Evolutionary conservation across 2,888 invertebrate genomes (phyloP), one percentile per base, ranked within the genome.

Genomic region (Ametastegia equiseti): DNA sequence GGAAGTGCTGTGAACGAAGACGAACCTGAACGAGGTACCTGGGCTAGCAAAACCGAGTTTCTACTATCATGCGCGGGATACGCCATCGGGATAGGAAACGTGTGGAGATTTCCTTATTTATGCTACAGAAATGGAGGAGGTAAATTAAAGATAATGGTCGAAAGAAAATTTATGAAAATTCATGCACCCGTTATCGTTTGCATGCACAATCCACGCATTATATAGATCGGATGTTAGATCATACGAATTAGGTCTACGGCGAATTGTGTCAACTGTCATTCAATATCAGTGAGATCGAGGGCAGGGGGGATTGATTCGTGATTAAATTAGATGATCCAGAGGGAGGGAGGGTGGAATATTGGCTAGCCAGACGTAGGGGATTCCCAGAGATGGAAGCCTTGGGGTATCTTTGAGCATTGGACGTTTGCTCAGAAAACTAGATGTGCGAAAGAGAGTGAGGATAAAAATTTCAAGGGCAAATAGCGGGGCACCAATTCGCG

Each of bases 111-210:
- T 92, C 97, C 97, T 0, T 97, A 97, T 90, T 92, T 97, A 81
- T 97, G 97, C 89, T 97, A 97, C 91, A 94, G 96, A 88, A 97
- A 96, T 91, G 97, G 97, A 19, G 97, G 97, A 90, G 97, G 97
- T 96, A 89, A 92, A 92, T 91, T n/a, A n/a, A n/a, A n/a, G n/a
- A n/a, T n/a, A n/a, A n/a, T n/a, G n/a, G n/a, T n/a, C n/a, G n/a
- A n/a, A n/a, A n/a, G n/a, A n/a, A n/a, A n/a, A n/a, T n/a, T n/a
- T n/a, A n/a, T n/a, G n/a, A n/a, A 30, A 57, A 79, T 39, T 45
- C 27, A 27, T 27, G 0, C 3, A 4, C 7, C 27, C 3, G 39
- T 19, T 15, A n/a, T 19, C 11, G 39, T 6, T 19, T 39, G 15
- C 15, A 30, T 30, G 15, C 30, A 15, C 30, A 30, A 0, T 60